phyloP scores from a whole-genome alignment of 1,140 invertebrate species.

The Rhopalosiphum padi region DNA sequence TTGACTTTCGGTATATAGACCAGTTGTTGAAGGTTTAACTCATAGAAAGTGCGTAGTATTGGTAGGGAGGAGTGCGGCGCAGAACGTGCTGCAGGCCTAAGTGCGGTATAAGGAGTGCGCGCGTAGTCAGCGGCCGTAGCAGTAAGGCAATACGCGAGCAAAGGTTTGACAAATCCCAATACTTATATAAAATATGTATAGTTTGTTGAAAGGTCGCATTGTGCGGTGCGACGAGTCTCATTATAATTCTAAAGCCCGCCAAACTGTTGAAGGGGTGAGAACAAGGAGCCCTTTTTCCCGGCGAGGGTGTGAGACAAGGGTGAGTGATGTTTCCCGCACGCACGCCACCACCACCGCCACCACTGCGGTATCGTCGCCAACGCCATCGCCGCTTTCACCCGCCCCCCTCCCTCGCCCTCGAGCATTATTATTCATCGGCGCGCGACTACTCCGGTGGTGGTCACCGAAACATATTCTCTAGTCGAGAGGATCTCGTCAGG shows the following conservation, averaged over 20 bases:
- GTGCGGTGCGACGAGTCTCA: background rate
- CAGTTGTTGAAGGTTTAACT: background rate
- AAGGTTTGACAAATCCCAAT: slow-evolving; percentile 4
- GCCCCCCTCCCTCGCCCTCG: background rate
- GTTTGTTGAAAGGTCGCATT: background rate
- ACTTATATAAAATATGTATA: background rate
- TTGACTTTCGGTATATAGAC: background rate
- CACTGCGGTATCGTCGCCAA: background rate
- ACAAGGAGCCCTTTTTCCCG: background rate
- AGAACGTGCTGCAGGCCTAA: background rate
- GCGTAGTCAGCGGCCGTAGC: no score
- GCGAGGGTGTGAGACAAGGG: background rate
- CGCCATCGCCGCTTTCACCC: background rate
- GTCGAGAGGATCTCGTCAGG: no score
- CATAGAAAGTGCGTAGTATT: background rate
- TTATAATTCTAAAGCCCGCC: slow-evolving; percentile 9
- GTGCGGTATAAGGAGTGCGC: background rate
- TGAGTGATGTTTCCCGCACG: background rate
- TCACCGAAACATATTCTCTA: background rate
- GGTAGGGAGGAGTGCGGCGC: background rate
- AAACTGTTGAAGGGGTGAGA: background rate
- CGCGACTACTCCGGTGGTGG: background rate
- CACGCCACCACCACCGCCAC: background rate
- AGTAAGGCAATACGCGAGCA: background rate
- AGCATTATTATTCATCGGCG: background rate